Base-by-base conservation (phyloP, 2,888 invertebrate genomes). In the Phengaris alcon region DNA sequence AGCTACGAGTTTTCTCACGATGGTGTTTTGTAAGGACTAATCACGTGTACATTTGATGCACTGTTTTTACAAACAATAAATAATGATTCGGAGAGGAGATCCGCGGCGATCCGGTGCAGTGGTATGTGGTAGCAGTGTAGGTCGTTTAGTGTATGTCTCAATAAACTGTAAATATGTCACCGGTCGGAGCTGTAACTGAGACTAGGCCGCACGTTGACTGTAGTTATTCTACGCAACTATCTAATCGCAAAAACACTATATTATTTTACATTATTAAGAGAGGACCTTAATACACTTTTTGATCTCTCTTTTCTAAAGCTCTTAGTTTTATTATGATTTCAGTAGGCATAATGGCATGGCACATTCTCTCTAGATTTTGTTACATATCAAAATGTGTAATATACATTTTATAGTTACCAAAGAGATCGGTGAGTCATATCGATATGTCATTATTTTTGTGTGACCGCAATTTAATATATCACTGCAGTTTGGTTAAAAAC, bases 381-480 rank as follows among this genome's bases (percentile, higher is more conserved):
- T 10, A 22, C 22, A 5, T 5, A 6, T 13, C 35, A 22, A 35
- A 13, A 35, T 54, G 22, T 54, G 13, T 22, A 12, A 22, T 6
- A 15, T 52, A 2, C 22, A 35, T 35, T 72, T 52, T 13, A 12
- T 12, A 72, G 54, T 54, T 3, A 35, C 12, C 35, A 72, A 15
- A 44, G 22, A 52, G 52, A 54, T 52, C 72, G 72, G 8, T 72
- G 54, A 72, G 13, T 72, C 72, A 72, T 13, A n/a, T 52, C 22
- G 35, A 52, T 54, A 72, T 69, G 46, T 48, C 48, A 69, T 72
- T 35, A 54, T 54, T 72, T 54, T 72, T 72, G 35, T 35, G 72
- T 54, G 72, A 72, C 72, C 54, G 52, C 72, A 72, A 72, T 72
- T 72, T 35, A 22, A 35, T 54, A 72, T 72, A 54, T 72, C 51